Percentiles rank a stretch among this genome's conserved stretches.
These are phyloP conservation scores for Pteropus rufus DNA, from an alignment of 2,797 vertebrate species.

Conservation along the genomic window DNA sequence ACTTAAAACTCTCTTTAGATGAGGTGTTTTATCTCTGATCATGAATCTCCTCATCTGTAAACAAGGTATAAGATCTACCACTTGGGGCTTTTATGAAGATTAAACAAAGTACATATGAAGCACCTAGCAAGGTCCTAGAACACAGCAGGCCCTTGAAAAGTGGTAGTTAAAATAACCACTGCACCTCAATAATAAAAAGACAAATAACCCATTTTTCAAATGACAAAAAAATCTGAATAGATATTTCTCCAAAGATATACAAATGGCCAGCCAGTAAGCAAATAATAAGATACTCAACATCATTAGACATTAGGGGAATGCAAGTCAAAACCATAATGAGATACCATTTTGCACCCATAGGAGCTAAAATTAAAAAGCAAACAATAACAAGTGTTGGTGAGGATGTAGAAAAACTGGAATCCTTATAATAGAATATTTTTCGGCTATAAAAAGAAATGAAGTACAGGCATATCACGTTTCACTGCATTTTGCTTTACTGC, in stretches of 20 bases:
- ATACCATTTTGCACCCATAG: not conserved
- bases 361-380: not conserved
- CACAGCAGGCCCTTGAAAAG: not conserved
- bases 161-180: not conserved
- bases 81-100: not conserved
- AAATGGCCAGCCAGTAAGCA: not conserved
- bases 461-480: not conserved
- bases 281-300: not conserved
- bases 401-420: not conserved
- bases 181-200: not conserved
- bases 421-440: not conserved
- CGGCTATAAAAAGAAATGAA: not conserved
- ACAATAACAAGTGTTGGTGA: not conserved
- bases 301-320: not conserved
- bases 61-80: not conserved
- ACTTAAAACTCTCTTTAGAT: not conserved
- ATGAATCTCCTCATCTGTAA: not conserved
- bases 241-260: not conserved
- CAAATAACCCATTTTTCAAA: not conserved
- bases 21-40: not conserved
- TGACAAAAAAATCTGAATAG: not conserved
- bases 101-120: not conserved
- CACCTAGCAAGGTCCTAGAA: not conserved
- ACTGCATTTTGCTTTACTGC: not conserved
- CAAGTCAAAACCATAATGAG: conserved; percentile 10